Conservation (phyloP, 1,140 invertebrate genomes). For the Lethrus apterus region DNA sequence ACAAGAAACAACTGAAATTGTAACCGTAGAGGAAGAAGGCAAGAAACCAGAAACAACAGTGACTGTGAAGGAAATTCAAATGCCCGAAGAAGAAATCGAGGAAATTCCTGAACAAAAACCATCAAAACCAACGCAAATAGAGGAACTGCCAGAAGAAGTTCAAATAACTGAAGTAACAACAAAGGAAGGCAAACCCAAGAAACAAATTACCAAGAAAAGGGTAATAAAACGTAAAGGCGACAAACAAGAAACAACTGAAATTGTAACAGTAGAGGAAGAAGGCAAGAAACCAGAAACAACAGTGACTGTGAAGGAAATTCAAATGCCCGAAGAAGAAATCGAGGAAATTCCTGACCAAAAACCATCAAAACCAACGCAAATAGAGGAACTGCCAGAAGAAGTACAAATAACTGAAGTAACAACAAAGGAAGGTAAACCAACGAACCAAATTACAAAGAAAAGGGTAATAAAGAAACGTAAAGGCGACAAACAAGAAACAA, state of each 20-base stretch:
- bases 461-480: constrained; percentile 28
- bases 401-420: constrained; percentile 19
- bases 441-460: constrained; percentile 29
- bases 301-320: constrained; percentile 41
- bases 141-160: constrained; percentile 27
- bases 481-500: constrained; percentile 28
- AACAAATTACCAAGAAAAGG: constrained; percentile 26
- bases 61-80: constrained; percentile 26
- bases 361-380: constrained; percentile 9
- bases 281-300: constrained; percentile 34
- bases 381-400: constrained; percentile 22
- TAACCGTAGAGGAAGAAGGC: constrained; percentile 31
- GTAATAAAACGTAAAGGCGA: constrained; percentile 31
- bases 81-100: constrained; percentile 21
- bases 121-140: background rate
- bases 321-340: constrained; percentile 24
- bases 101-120: constrained; percentile 18
- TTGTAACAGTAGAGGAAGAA: constrained; percentile 35
- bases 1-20: constrained; percentile 30
- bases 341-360: constrained; percentile 13
- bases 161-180: constrained; percentile 20
- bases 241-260: constrained; percentile 33
- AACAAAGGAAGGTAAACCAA: constrained; percentile 19
- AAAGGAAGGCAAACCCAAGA: constrained; percentile 28
- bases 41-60: constrained; percentile 28